phyloP scores from a whole-genome alignment of 2,797 vertebrate genomes.

The Chelon labrosus region DNA sequence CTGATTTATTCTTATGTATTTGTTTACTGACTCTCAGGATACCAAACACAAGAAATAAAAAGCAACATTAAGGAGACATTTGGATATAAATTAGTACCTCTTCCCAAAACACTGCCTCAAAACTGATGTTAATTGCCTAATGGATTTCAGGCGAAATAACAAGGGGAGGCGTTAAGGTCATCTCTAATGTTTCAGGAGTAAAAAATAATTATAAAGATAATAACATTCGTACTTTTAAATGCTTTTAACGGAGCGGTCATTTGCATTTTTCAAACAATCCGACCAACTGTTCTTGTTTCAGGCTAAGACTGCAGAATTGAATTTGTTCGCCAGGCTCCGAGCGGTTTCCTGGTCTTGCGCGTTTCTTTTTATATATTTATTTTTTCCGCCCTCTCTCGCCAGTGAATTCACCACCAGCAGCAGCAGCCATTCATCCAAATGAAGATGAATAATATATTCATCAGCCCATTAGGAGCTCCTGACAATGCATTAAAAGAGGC shows the following conservation, averaged over 20 bases:
- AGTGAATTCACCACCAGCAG: slow-evolving; percentile 14
- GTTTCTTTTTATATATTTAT: slow-evolving; percentile 41
- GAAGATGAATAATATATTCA: slow-evolving; percentile 74
- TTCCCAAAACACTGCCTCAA: slow-evolving; percentile 46
- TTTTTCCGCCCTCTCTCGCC: neutral
- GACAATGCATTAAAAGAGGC: slow-evolving; percentile 78
- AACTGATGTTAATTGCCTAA: slow-evolving; percentile 72
- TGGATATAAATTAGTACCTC: slow-evolving; percentile 64
- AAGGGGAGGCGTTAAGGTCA: slow-evolving; percentile 44
- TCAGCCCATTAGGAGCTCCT: slow-evolving; percentile 75
- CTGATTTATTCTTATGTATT: slow-evolving; percentile 72
- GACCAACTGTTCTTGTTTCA: slow-evolving; percentile 26
- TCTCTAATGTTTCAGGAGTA: slow-evolving; percentile 60
- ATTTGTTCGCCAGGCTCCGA: slow-evolving; percentile 32
- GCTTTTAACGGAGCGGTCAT: slow-evolving; percentile 50
- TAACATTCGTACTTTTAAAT: slow-evolving; percentile 18
- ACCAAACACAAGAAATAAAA: slow-evolving; percentile 61
- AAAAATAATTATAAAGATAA: slow-evolving; percentile 56
- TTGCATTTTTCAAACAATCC: slow-evolving; percentile 54
- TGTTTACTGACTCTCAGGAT: slow-evolving; percentile 74
- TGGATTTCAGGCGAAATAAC: slow-evolving; percentile 53
- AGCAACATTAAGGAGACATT: slow-evolving; percentile 57
- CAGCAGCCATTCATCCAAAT: slow-evolving; percentile 51
- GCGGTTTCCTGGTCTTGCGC: slow-evolving; percentile 30
- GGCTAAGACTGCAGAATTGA: slow-evolving; percentile 27